A percentile compares a stretch with the other conserved stretches of the same genome.
These are phyloP conservation scores for Drosophila eohydei DNA, from an alignment of 2,888 invertebrate genomes.

Conservation along the genomic window DNA sequence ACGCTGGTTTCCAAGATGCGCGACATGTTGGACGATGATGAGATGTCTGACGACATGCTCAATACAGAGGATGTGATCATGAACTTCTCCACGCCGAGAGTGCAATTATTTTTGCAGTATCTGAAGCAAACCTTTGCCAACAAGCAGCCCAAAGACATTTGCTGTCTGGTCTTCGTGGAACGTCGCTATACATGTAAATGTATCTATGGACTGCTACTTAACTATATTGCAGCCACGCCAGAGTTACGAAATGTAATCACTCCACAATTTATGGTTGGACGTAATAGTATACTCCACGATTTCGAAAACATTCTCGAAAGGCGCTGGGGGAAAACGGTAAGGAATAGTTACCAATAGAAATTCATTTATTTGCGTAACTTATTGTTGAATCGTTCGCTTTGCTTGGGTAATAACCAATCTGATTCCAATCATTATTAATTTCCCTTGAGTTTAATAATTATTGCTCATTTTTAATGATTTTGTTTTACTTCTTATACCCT, in stretches of 20 bases:
- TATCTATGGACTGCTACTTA: slow-evolving; percentile 88
- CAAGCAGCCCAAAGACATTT: slow-evolving; percentile 78
- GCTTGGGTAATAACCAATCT: not conserved
- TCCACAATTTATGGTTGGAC: slow-evolving; percentile 91
- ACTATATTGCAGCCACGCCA: slow-evolving; percentile 85
- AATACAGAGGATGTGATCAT: slow-evolving; percentile 83
- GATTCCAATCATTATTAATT: not conserved
- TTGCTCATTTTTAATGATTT: not conserved
- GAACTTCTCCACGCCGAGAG: slow-evolving; percentile 88
- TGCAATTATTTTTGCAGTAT: slow-evolving; percentile 87
- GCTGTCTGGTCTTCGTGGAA: slow-evolving; percentile 83
- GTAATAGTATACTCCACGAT: slow-evolving; percentile 60
- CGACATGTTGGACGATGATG: slow-evolving; percentile 72
- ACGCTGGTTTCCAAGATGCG: slow-evolving; percentile 86
- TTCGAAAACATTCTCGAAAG: slow-evolving; percentile 76
- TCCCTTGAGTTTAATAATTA: not conserved
- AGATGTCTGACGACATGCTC: slow-evolving; percentile 55
- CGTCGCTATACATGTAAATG: slow-evolving; percentile 90
- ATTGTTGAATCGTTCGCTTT: not conserved
- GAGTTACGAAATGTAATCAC: slow-evolving; percentile 86
- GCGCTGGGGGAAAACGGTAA: slow-evolving; percentile 77
- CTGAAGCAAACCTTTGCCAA: slow-evolving; percentile 87
- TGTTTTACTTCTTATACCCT: too few species aligned
- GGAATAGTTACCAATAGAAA: not conserved
- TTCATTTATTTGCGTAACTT: not conserved